Percentiles rank a stretch among this genome's conserved stretches.
These are phyloP conservation scores for Brenthis ino DNA, from an alignment of 2,888 invertebrate species.

Conservation along the genomic window DNA sequence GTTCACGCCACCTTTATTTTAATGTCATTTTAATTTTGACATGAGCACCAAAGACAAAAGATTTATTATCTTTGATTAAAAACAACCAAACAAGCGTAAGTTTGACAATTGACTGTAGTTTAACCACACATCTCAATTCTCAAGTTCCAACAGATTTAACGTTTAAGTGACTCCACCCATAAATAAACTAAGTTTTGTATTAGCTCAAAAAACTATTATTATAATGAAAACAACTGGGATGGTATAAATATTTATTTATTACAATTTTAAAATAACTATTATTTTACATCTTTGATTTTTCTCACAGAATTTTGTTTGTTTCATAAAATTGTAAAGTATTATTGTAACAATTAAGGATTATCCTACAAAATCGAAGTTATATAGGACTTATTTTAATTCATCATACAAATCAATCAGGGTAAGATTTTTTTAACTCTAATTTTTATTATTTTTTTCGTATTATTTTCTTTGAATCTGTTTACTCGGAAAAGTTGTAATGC, in stretches of 20 bases:
- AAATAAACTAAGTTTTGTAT: neutral
- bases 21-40: neutral
- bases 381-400: neutral
- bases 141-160: slow-evolving; percentile 13
- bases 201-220: too few species aligned
- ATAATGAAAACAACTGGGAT: too few species aligned
- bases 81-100: slow-evolving; percentile 10
- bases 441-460: neutral
- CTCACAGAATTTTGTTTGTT: too few species aligned
- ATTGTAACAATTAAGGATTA: too few species aligned
- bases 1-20: too few species aligned
- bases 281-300: too few species aligned
- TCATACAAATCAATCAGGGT: neutral
- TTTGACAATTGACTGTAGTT: slow-evolving; percentile 5
- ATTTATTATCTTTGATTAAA: neutral
- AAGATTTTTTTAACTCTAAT: neutral
- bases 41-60: neutral
- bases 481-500: neutral
- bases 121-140: slow-evolving; percentile 1
- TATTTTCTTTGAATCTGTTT: neutral
- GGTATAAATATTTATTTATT: too few species aligned
- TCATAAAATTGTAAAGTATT: too few species aligned
- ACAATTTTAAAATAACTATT: too few species aligned
- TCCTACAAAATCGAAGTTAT: too few species aligned
- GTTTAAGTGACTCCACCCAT: slow-evolving; percentile 11